Evolutionary conservation across 2,797 vertebrate species (phyloP).

Genomic region (Rhinophrynus dorsalis): DNA sequence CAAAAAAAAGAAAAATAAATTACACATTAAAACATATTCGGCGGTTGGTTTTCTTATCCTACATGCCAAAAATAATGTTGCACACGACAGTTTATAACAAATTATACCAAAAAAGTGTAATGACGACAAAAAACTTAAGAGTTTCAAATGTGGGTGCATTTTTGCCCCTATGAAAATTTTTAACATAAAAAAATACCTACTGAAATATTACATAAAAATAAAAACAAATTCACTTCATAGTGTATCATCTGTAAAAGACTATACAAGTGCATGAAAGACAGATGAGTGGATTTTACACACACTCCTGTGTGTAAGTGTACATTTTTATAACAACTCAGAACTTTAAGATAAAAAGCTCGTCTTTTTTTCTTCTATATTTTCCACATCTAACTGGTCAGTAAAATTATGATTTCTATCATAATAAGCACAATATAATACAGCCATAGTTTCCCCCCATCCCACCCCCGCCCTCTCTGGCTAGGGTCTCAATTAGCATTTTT

Average conservation of each 20-base stretch:
- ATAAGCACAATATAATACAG: conserved; percentile 26
- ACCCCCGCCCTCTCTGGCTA: conserved; percentile 21
- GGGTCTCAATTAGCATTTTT: conserved; percentile 41
- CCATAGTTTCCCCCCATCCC: conserved; percentile 29
- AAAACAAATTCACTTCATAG: conserved; percentile 30
- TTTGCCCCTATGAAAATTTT: neutral
- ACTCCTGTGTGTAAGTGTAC: conserved; percentile 19
- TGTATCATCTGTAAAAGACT: conserved; percentile 25
- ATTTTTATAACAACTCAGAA: conserved; percentile 31
- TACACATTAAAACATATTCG: conserved; percentile 55
- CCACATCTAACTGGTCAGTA: conserved; percentile 17
- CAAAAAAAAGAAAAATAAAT: conserved; percentile 57
- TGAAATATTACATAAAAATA: conserved; percentile 12
- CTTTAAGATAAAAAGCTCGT: conserved; percentile 16
- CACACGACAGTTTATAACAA: conserved; percentile 35
- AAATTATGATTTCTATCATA: conserved; percentile 35
- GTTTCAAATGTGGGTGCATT: neutral
- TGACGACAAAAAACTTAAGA: conserved; percentile 1
- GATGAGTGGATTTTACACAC: conserved; percentile 18
- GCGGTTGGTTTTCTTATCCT: neutral
- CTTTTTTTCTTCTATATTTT: conserved; percentile 7
- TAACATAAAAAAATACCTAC: conserved; percentile 28
- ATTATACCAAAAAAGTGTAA: conserved; percentile 25
- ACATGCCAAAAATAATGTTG: conserved; percentile 29
- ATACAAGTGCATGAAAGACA: conserved; percentile 43